A percentile compares a stretch with the other conserved stretches of the same genome.
Evolutionary conservation across 2,113 vertebrate genomes (phyloP).

Genomic region (Sakesphorus luctuosus): DNA sequence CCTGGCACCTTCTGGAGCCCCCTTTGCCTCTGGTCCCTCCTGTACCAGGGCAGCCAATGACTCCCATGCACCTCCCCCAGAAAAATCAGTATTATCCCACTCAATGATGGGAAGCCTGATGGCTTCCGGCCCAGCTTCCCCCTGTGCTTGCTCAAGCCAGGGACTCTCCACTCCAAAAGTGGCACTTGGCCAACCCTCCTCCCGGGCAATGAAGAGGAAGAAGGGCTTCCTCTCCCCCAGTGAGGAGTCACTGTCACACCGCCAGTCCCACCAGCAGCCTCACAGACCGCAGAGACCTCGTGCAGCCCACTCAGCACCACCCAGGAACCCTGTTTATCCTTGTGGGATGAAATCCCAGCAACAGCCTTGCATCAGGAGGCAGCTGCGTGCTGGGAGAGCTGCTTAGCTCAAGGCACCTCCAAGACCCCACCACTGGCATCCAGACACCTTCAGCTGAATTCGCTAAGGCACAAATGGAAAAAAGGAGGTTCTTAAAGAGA

Average conservation of each 20-base stretch:
- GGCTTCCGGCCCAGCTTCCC: background rate
- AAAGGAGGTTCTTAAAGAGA: background rate
- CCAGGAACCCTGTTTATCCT: background rate
- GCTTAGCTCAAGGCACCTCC: background rate
- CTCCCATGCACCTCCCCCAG: rapidly evolving
- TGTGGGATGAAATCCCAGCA: background rate
- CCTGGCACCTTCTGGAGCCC: background rate
- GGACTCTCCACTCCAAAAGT: background rate
- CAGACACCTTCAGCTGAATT: background rate
- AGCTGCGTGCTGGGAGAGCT: background rate
- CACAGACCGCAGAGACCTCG: background rate
- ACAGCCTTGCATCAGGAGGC: background rate
- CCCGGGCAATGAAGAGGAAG: background rate
- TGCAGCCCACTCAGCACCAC: background rate
- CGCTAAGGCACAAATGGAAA: background rate
- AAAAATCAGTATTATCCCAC: background rate
- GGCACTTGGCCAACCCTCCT: background rate
- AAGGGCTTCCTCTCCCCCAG: background rate
- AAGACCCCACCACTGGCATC: background rate
- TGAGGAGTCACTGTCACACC: background rate
- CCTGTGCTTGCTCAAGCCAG: background rate
- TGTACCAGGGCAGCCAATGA: rapidly evolving
- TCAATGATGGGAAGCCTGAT: background rate
- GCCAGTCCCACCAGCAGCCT: background rate
- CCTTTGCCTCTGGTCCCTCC: rapidly evolving